Conservation (phyloP, 2,113 vertebrate species). For the Rhabdomys dilectus region DNA sequence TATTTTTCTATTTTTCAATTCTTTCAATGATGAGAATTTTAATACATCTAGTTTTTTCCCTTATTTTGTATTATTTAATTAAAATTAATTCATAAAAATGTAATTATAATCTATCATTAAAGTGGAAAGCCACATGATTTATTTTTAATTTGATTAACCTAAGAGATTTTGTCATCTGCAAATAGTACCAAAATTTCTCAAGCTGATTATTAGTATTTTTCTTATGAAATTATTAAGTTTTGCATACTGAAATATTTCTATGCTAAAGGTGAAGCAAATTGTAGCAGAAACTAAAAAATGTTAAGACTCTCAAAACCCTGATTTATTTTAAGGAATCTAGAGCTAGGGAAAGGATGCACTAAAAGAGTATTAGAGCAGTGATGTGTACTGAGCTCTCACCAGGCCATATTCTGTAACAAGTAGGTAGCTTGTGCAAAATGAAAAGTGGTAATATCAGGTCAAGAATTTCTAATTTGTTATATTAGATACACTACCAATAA, state of each 20-base stretch:
- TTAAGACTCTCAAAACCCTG: conserved; percentile 76
- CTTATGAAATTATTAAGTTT: conserved; percentile 71
- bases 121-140: background rate
- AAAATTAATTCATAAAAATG: background rate
- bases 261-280: conserved; percentile 73
- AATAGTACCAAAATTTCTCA: background rate
- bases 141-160: conserved; percentile 10
- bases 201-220: background rate
- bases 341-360: conserved; percentile 33
- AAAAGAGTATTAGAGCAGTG: background rate
- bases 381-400: background rate
- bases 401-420: background rate
- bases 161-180: background rate
- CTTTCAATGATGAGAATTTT: background rate
- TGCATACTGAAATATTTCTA: conserved; percentile 75
- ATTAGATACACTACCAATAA: conserved; percentile 65
- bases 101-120: conserved; percentile 27
- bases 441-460: background rate
- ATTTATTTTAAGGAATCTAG: conserved; percentile 77
- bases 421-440: background rate
- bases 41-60: conserved; percentile 29
- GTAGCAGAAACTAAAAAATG: conserved; percentile 63
- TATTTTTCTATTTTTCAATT: background rate
- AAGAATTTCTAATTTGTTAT: conserved; percentile 53
- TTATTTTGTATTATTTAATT: conserved; percentile 36